Base-by-base conservation (phyloP, 2,888 invertebrate genomes). In the Noctua pronuba region DNA sequence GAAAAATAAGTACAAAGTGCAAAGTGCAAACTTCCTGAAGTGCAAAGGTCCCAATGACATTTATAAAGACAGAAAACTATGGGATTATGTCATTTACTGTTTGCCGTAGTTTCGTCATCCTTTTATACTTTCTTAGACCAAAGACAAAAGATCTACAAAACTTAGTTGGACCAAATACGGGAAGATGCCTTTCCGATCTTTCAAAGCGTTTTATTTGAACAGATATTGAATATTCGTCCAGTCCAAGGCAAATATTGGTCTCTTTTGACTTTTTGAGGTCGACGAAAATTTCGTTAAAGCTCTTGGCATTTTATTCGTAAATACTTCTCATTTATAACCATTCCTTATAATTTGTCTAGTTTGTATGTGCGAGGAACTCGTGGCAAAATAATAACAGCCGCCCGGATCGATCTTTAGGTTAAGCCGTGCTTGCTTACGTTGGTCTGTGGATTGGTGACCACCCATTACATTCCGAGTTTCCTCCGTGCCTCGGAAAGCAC, bases 121-220 rank as follows among this genome's bases (percentile, higher is more conserved):
- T 78, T 44, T n/a, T 28, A 69, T 31, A 35, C 3, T 41, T 68
- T 68, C 46, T 10, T 16, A 6, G 4, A 49, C 46, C n/a, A 72
- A 21, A 46, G n/a, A 24, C 18, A 21, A 13, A 46, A 66, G 31
- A 31, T 35, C n/a, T 49, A 44, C 21, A 38, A 49, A n/a, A 49
- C 16, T 52, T 31, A 16, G 16, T 41, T 58, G 35, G 4, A 21
- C 35, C 49, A 13, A 79, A 58, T 49, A 80, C 13, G 10, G 73
- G 38, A 28, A 69, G 49, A 18, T 41, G 41, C 6, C 35, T 41
- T 58, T 49, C 75, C 31, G 41, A 68, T 41, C 18, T 69, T 68
- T 41, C 10, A 16, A 73, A 75, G 21, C 28, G 28, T 68, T 71
- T 44, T 80, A 80, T 75, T 79, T 46, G 52, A 21, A 41, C n/a